phyloP scores from a whole-genome alignment of 2,797 vertebrate species.

The Urosaurus nigricauda region DNA sequence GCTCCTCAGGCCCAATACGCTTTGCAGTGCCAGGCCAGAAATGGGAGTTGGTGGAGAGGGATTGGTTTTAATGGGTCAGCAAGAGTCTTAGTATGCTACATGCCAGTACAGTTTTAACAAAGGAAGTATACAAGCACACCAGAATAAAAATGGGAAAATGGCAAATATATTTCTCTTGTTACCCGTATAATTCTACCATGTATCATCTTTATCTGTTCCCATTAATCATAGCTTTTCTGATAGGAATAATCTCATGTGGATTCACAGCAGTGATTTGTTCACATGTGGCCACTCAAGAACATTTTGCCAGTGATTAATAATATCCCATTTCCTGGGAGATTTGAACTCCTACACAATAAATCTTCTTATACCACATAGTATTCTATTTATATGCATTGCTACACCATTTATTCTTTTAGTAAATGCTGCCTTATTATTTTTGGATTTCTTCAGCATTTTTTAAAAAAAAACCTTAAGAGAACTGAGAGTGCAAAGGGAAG shows the following conservation, averaged over 20 bases:
- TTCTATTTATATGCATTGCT: not conserved
- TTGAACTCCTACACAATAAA: conserved; percentile 21
- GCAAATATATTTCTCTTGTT: not conserved
- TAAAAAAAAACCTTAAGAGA: conserved; percentile 31
- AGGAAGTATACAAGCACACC: not conserved
- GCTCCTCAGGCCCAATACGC: not conserved
- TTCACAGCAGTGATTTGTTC: conserved; percentile 35
- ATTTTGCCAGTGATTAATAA: conserved; percentile 2
- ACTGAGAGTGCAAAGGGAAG: not conserved
- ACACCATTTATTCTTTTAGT: not conserved
- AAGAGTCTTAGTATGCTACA: not conserved
- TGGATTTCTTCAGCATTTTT: not conserved
- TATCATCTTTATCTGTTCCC: conserved; percentile 15
- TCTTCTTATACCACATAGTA: not conserved
- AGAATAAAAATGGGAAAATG: conserved; percentile 4
- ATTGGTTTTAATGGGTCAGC: not conserved
- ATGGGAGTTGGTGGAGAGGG: not conserved
- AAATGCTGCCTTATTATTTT: not conserved
- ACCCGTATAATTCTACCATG: conserved; percentile 5
- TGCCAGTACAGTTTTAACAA: not conserved
- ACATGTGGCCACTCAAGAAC: conserved; percentile 26
- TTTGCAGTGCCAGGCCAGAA: not conserved
- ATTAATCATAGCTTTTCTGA: conserved; percentile 43
- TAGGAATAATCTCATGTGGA: conserved; percentile 22
- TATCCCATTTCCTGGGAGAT: conserved; percentile 23